Base-by-base conservation (phyloP, 2,113 vertebrate species). In the Upupa epops region DNA sequence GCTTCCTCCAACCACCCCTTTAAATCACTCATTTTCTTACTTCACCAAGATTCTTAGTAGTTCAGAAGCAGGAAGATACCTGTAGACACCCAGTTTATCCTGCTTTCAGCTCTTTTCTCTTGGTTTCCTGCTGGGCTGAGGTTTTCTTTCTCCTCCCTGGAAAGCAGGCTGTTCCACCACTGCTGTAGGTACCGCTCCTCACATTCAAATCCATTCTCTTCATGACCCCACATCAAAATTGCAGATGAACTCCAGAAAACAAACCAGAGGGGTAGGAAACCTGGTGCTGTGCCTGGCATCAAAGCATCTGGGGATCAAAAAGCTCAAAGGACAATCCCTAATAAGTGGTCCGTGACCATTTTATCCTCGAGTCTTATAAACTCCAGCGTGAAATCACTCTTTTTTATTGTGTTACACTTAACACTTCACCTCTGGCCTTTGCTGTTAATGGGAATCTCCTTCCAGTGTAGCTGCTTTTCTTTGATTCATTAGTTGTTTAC, bases 401-500 rank as follows among this genome's bases (percentile, higher is more conserved):
- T 90, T 83, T 89, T 95, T 88, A 79, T 63, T 70, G 69, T 70
- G 63, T 85, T 71, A 52, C 60, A 79, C 40, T 94, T 86, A 85
- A 81, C 74, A 90, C 92, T 95, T 75, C 56, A 76, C 40, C 52
- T 74, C 77, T 89, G 42, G 84, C 54, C 90, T 96, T 85, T 76
- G 48, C 76, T 89, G 72, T 78, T 87, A 90, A 63, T 80, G 79
- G 78, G 75, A 92, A 97, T 91, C 93, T 92, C 95, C 94, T 92
- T 93, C 83, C 81, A 89, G 54, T 77, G 52, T 66, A 91, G 63
- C 46, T 95, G 93, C 86, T 96, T 92, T 95, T 89, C 90, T 95
- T 93, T 97, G 95, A 97, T 96, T 96, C 96, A 94, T 95, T 97
- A 95, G 89, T 97, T 96, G 93, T 97, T 98, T 98, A 97, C 96